Base-by-base conservation (phyloP, 1,140 invertebrate species). In the Ridgeia piscesae region DNA sequence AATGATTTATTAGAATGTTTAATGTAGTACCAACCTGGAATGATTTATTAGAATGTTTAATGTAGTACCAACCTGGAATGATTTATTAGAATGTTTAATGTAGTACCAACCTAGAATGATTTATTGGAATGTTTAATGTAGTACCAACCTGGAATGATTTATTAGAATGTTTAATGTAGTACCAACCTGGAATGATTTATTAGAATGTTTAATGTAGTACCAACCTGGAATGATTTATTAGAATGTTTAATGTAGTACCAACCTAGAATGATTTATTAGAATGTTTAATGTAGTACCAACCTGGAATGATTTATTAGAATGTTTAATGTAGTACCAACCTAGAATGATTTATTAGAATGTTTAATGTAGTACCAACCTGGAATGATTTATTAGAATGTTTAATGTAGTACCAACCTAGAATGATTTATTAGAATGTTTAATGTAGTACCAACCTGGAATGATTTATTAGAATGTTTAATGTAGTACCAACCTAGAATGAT, bases 191-290 rank as follows among this genome's bases (percentile, higher is more conserved):
- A n/a, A n/a, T n/a, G n/a, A n/a, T n/a, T n/a, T n/a, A n/a, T n/a
- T n/a, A n/a, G n/a, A n/a, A n/a, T n/a, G n/a, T n/a, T n/a, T n/a
- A n/a, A 90, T 90, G 11, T 9, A 90, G 34, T 35, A 42, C 34
- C 89, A 31, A 90, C 34, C 35, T 90, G 35, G 35, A 35, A 90
- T 42, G 34, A 35, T 21, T 90, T 35, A 95, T 97, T 97, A 89
- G 97, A 98, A 95, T 98, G 97, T 96, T 98, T 98, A 96, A 98
- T 97, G 95, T 98, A 96, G 96, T 97, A 98, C n/a, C n/a, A n/a
- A n/a, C n/a, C n/a, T n/a, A n/a, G n/a, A n/a, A n/a, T n/a, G n/a
- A n/a, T n/a, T n/a, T n/a, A n/a, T n/a, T n/a, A n/a, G n/a, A n/a
- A n/a, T n/a, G n/a, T n/a, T n/a, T n/a, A n/a, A 90, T 90, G 11